Evolutionary conservation across 2,888 invertebrate genomes (phyloP).

Genomic region (Lepas anatifera): DNA sequence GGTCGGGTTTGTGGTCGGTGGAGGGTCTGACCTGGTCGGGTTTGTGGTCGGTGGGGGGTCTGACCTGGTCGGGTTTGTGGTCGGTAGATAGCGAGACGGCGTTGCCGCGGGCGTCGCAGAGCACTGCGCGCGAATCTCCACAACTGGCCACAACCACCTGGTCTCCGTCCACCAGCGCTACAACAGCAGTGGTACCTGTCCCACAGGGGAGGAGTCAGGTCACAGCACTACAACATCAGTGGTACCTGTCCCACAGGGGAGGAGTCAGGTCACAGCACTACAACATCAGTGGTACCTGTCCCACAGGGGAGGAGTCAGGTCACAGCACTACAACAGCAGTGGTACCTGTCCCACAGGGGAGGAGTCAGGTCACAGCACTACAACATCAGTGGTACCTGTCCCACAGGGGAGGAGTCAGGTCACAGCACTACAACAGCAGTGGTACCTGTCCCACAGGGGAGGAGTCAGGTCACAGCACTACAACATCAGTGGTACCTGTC

Average conservation of each 20-base stretch:
- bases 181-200: slow-evolving; percentile 78
- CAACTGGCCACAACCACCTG: slow-evolving; percentile 87
- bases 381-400: no score
- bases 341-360: slow-evolving; percentile 54
- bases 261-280: slow-evolving; percentile 42
- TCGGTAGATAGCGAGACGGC: slow-evolving; percentile 88
- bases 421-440: not conserved
- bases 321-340: slow-evolving; percentile 69
- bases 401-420: no score
- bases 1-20: no score
- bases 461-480: no score
- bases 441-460: no score
- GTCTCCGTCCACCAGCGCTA: slow-evolving; percentile 64
- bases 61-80: slow-evolving; percentile 90
- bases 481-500: no score
- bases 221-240: slow-evolving; percentile 69
- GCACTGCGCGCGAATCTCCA: slow-evolving; percentile 89
- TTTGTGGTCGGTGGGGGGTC: no score
- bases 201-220: slow-evolving; percentile 16
- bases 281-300: slow-evolving; percentile 78
- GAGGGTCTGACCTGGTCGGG: no score
- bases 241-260: slow-evolving; percentile 54
- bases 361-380: not conserved
- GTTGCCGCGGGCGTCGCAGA: slow-evolving; percentile 81
- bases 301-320: slow-evolving; percentile 16